A percentile compares a stretch with the other conserved stretches of the same genome.
These are phyloP conservation scores for Hypselothyrea guttata DNA, from an alignment of 2,888 invertebrate genomes.

Conservation along the genomic window DNA sequence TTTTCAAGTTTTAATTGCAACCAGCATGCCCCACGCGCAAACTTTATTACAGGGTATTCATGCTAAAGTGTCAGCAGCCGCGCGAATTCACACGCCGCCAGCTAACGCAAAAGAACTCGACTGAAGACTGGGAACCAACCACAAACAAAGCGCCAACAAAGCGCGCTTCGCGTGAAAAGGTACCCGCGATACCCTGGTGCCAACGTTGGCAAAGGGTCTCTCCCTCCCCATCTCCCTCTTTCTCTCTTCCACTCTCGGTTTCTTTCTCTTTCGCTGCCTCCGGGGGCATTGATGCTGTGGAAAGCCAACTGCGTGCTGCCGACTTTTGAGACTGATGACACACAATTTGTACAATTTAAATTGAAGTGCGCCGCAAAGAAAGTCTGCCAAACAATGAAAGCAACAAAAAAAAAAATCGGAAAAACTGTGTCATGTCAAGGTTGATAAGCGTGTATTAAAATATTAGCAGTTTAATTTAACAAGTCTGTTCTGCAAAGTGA, in stretches of 20 bases:
- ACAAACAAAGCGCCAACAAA: conserved; percentile 71
- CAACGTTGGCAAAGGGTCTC: no score
- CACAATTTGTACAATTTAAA: conserved; percentile 71
- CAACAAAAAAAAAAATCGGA: conserved; percentile 6
- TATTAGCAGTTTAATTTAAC: neutral
- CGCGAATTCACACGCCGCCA: conserved; percentile 63
- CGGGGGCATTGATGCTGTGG: no score
- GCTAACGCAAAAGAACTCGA: conserved; percentile 14
- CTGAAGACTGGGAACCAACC: conserved; percentile 8
- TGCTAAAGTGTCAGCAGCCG: conserved; percentile 71
- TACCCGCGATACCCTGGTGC: conserved; percentile 16
- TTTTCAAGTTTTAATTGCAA: neutral
- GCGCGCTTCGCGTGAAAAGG: conserved; percentile 65
- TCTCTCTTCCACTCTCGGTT: no score
- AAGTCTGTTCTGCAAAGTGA: no score
- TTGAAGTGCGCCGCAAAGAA: conserved; percentile 52
- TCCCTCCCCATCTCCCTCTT: no score
- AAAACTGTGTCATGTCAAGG: conserved; percentile 26
- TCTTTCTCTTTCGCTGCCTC: conserved; percentile 29
- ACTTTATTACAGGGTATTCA: conserved; percentile 21
- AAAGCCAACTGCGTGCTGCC: neutral
- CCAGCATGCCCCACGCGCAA: neutral
- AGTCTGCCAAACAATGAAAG: conserved; percentile 33
- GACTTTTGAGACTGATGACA: conserved; percentile 40
- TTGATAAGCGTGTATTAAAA: conserved; percentile 1